Percentiles rank a stretch among this genome's conserved stretches.
These are phyloP conservation scores for Pelodiscus sinensis DNA, from an alignment of 2,113 vertebrate genomes.

Conservation along the genomic window DNA sequence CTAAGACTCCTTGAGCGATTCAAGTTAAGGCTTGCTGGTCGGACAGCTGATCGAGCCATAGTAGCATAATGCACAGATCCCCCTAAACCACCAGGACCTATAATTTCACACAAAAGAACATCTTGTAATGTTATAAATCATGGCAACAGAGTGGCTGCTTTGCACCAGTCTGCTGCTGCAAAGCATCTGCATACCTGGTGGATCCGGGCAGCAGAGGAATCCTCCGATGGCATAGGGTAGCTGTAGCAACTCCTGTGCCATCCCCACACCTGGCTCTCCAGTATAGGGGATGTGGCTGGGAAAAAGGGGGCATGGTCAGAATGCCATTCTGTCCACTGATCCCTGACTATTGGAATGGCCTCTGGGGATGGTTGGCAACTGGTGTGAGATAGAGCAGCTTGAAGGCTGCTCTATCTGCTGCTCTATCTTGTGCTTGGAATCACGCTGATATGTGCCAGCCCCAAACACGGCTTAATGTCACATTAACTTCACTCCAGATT, in stretches of 20 bases:
- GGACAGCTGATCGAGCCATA: constrained; percentile 94
- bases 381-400: not conserved
- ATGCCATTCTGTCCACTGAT: not conserved
- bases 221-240: not conserved
- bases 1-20: constrained; percentile 98
- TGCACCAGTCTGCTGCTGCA: not conserved
- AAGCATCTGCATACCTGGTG: not conserved
- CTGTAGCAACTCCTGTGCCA: not conserved
- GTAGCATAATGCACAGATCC: constrained; percentile 97
- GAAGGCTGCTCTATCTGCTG: not conserved
- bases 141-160: not conserved
- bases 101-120: not conserved
- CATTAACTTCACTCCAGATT: not conserved
- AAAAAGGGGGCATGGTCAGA: not conserved
- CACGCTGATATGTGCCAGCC: not conserved
- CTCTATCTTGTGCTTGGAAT: not conserved
- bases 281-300: not conserved
- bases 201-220: not conserved
- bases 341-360: not conserved
- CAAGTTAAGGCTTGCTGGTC: constrained; percentile 95
- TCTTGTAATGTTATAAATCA: not conserved
- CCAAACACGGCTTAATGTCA: not conserved
- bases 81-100: constrained; percentile 93
- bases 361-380: not conserved
- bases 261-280: not conserved